Evolutionary conservation across 2,797 vertebrate genomes (phyloP), one percentile per base, ranked within the genome.

Genomic region (Oreochromis mossambicus): DNA sequence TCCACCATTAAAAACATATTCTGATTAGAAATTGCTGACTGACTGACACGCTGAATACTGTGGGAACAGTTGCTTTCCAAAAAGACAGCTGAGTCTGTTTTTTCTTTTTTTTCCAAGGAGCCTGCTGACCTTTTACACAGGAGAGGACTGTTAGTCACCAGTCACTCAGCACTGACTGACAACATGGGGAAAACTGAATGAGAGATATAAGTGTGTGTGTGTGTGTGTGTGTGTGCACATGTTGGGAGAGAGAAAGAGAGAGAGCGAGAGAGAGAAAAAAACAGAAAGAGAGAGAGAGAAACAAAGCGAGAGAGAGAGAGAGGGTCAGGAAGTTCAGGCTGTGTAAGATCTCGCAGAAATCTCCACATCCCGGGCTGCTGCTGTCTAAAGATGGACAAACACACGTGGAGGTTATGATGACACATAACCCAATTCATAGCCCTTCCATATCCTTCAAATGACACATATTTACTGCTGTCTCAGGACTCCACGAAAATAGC

Each of bases 121-220:
- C 78, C 81, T 81, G 88, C 82, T 93, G 92, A 94, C 93, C 92
- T 95, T 93, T 94, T 89, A 89, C 88, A 91, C 88, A 83, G 82
- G 83, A 92, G 89, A 92, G 81, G 90, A 73, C 83, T 91, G 92
- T 94, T 92, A 94, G 92, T 94, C 94, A 95, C 93, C 87, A 90
- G 92, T 95, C 92, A 95, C 92, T 95, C 91, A 92, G 87, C 90
- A 91, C 91, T 93, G 93, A 94, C 89, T 90, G 93, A 93, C 94
- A 95, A 92, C 88, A 90, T 75, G 86, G 80, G 85, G 83, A 92
- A 93, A 92, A 90, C 84, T 87, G 83, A 93, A 92, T 89, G 87
- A 93, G 86, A 88, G 85, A 81, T 76, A 68, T 77, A 68, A 38
- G 79, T 75, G 29, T 85, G 68, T 76, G 73, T 70, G 13, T 34